Evolutionary conservation across 1,140 invertebrate genomes (phyloP).

Genomic region (Brachionus koreanus): DNA sequence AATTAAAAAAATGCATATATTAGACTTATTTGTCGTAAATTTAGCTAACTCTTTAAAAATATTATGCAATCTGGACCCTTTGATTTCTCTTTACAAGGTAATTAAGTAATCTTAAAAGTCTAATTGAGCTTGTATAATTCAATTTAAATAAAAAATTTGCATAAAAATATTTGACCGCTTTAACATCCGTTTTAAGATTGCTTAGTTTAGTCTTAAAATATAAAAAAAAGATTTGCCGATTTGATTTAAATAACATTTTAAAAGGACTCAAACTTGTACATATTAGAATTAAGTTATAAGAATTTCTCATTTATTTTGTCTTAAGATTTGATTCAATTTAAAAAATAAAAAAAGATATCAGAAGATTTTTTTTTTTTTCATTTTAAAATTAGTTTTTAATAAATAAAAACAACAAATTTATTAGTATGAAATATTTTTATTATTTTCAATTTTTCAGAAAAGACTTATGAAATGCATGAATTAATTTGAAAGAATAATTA

Average conservation of each 20-base stretch:
- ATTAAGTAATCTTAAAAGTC: background rate
- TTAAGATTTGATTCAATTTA: too few species aligned
- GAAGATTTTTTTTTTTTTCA: too few species aligned
- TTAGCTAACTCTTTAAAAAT: background rate
- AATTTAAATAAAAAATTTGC: background rate
- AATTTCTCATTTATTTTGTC: background rate
- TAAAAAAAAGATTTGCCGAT: background rate
- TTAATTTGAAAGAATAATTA: too few species aligned
- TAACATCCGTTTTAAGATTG: background rate
- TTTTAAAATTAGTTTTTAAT: too few species aligned
- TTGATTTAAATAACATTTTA: background rate
- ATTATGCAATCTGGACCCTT: background rate
- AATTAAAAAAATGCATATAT: background rate
- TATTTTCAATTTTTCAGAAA: too few species aligned
- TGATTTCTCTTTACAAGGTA: background rate
- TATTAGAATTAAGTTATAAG: background rate
- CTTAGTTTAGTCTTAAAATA: background rate
- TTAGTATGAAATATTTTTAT: too few species aligned
- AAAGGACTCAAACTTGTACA: background rate
- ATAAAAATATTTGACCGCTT: background rate
- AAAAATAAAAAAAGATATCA: too few species aligned
- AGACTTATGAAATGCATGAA: too few species aligned
- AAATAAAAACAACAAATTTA: too few species aligned
- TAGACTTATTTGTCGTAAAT: background rate
- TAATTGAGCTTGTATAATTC: background rate